These are phyloP conservation scores for Holotrichia oblita DNA, from an alignment of 1,140 invertebrate species.

Conservation along the genomic window DNA sequence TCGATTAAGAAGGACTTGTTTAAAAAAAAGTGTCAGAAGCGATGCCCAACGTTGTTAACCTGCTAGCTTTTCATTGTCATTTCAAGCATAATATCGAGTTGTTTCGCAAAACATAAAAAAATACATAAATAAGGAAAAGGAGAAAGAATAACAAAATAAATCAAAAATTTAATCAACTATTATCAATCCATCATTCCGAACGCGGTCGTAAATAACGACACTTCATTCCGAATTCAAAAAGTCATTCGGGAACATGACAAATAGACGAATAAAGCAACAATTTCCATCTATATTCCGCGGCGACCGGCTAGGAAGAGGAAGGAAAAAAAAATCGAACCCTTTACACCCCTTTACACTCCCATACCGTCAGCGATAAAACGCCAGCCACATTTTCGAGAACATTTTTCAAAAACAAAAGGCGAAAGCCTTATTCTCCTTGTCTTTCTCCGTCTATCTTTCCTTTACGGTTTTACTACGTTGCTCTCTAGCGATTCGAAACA, in stretches of 20 bases:
- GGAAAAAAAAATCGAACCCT: not conserved
- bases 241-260: constrained; percentile 5
- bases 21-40: too few species aligned
- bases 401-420: constrained; percentile 16
- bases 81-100: too few species aligned
- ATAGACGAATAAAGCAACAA: constrained; percentile 22
- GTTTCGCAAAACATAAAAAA: too few species aligned
- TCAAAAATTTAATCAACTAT: constrained; percentile 31
- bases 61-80: too few species aligned
- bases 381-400: not conserved
- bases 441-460: not conserved
- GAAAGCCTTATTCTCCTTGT: not conserved
- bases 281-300: constrained; percentile 8
- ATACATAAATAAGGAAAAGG: not conserved
- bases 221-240: constrained; percentile 31
- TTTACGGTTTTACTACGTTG: not conserved
- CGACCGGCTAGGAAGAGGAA: not conserved
- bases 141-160: not conserved
- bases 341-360: not conserved
- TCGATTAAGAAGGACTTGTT: too few species aligned
- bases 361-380: not conserved
- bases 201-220: not conserved
- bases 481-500: not conserved
- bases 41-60: too few species aligned
- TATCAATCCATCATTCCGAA: constrained; percentile 20